Evolutionary conservation across 2,888 invertebrate species (phyloP).

Genomic region (Salpingus planirostris): DNA sequence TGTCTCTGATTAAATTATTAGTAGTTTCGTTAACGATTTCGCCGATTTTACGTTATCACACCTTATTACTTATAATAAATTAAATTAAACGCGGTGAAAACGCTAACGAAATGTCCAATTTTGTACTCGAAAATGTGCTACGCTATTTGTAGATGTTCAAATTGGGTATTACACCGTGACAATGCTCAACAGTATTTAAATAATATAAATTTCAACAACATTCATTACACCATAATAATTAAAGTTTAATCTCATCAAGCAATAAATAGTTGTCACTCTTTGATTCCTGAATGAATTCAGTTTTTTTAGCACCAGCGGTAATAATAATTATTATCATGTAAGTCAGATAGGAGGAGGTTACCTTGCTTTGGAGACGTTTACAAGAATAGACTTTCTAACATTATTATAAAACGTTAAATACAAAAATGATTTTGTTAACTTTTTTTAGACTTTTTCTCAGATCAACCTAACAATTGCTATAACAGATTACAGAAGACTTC

Average conservation of each 20-base stretch:
- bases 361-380: slow-evolving; percentile 9
- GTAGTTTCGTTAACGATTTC: slow-evolving; percentile 9
- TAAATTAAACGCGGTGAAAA: slow-evolving; percentile 11
- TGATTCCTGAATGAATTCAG: too few species aligned
- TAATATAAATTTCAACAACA: slow-evolving; percentile 9
- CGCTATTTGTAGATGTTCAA: too few species aligned
- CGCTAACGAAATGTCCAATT: slow-evolving; percentile 11
- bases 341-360: too few species aligned
- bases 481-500: slow-evolving; percentile 7
- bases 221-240: neutral
- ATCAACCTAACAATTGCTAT: slow-evolving; percentile 5
- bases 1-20: neutral
- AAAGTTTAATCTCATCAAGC: too few species aligned
- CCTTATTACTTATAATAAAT: slow-evolving; percentile 7
- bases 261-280: too few species aligned
- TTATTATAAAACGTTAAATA: slow-evolving; percentile 8
- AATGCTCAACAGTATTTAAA: slow-evolving; percentile 1
- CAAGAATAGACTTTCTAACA: slow-evolving; percentile 6
- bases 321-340: too few species aligned
- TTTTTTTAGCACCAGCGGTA: slow-evolving; percentile 11
- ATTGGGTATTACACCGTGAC: neutral
- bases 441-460: slow-evolving; percentile 10
- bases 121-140: too few species aligned
- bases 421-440: slow-evolving; percentile 4
- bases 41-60: slow-evolving; percentile 13